A percentile compares a stretch with the other conserved stretches of the same genome.
Conservation (phyloP, 2,888 invertebrate genomes). For the Amiota communis region DNA sequence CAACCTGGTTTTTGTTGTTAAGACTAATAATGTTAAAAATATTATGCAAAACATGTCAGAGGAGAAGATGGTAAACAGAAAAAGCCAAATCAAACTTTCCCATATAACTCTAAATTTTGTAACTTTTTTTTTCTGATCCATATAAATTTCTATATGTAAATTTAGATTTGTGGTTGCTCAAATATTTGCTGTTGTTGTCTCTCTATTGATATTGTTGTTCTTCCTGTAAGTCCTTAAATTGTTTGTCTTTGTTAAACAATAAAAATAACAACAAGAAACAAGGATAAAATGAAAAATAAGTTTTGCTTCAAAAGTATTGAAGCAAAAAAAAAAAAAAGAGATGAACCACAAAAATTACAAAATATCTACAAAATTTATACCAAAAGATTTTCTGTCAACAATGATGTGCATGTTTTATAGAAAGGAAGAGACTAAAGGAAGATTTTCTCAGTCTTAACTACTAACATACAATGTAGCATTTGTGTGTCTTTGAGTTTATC, state of each 20-base stretch:
- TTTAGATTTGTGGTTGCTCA: not conserved
- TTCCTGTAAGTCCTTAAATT: conserved; percentile 10
- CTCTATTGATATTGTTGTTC: not conserved
- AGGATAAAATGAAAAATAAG: conserved; percentile 39
- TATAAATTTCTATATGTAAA: not conserved
- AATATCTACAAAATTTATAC: conserved; percentile 34
- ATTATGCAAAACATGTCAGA: too few species aligned
- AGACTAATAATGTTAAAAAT: too few species aligned
- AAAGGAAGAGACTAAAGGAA: not conserved
- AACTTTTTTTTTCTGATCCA: too few species aligned
- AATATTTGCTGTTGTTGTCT: not conserved
- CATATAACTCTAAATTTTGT: too few species aligned
- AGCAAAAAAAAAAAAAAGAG: conserved; percentile 1
- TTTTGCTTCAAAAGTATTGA: not conserved
- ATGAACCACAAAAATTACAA: conserved; percentile 3
- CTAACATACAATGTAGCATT: not conserved
- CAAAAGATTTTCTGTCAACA: conserved; percentile 60
- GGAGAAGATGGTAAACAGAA: too few species aligned
- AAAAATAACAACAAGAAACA: conserved; percentile 38
- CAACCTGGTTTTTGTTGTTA: too few species aligned
- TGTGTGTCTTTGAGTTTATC: not conserved
- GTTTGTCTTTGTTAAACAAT: conserved; percentile 28
- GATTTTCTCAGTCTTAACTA: conserved; percentile 42
- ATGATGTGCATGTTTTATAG: conserved; percentile 64
- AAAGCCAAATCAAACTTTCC: too few species aligned